Evolutionary conservation across 2,113 vertebrate species (phyloP).

Genomic region (Haemorhous mexicanus): DNA sequence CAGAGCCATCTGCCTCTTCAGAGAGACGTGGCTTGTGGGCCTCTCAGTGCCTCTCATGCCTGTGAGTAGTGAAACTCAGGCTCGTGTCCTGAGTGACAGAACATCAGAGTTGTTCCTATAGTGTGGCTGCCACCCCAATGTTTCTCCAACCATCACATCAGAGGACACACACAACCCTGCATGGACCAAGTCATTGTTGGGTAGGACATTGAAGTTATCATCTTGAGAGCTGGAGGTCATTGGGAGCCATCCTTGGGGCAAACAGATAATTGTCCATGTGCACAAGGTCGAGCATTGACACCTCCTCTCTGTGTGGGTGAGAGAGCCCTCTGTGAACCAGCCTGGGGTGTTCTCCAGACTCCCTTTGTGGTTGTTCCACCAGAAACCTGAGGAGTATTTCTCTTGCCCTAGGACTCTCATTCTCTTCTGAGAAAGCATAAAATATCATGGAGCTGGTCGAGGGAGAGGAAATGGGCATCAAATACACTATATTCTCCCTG

Average conservation of each 20-base stretch:
- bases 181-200: accelerated
- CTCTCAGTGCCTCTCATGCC: neutral
- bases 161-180: neutral
- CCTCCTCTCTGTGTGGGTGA: neutral
- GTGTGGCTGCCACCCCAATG: accelerated
- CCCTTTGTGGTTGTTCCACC: neutral
- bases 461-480: neutral
- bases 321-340: neutral
- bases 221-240: neutral
- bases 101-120: accelerated
- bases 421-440: neutral
- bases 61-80: neutral
- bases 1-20: neutral
- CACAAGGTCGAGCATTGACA: neutral
- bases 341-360: neutral
- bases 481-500: neutral
- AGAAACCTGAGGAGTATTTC: neutral
- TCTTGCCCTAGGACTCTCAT: neutral
- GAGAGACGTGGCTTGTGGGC: neutral
- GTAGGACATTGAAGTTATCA: accelerated
- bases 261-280: accelerated
- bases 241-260: neutral
- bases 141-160: neutral
- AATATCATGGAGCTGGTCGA: neutral
- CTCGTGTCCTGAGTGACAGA: neutral